Conservation (phyloP, 2,888 invertebrate species). For the Microchrysa polita region DNA sequence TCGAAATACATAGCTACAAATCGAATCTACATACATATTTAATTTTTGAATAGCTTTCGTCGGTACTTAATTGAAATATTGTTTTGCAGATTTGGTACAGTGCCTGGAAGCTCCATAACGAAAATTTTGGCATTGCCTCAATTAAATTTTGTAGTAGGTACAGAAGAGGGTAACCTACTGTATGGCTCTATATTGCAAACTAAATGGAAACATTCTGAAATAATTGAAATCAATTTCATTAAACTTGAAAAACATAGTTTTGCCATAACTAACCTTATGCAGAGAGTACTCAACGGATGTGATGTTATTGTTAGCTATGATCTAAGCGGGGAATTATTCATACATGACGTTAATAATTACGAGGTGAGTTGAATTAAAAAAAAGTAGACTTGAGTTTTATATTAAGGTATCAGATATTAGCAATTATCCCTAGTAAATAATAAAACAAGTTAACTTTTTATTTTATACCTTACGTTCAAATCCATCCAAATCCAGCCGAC, state of each 20-base stretch:
- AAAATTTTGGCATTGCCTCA: slow-evolving; percentile 55
- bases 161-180: slow-evolving; percentile 60
- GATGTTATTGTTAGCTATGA: slow-evolving; percentile 60
- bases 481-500: too few relatives aligned
- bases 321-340: slow-evolving; percentile 61
- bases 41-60: too few relatives aligned
- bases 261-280: slow-evolving; percentile 57
- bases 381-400: too few relatives aligned
- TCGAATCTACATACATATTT: too few relatives aligned
- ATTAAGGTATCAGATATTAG: too few relatives aligned
- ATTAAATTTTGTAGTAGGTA: slow-evolving; percentile 60
- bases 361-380: slow-evolving; percentile 53
- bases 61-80: too few relatives aligned
- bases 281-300: slow-evolving; percentile 54
- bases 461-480: too few relatives aligned
- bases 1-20: too few relatives aligned
- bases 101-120: slow-evolving; percentile 54
- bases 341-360: slow-evolving; percentile 57
- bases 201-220: not conserved
- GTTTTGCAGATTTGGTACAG: slow-evolving; percentile 46
- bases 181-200: slow-evolving; percentile 55
- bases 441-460: too few relatives aligned
- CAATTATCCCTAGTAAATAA: too few relatives aligned
- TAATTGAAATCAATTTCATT: slow-evolving; percentile 49
- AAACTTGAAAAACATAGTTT: slow-evolving; percentile 59